phyloP scores from a whole-genome alignment of 2,797 vertebrate species.

The Macrochelys suwanniensis region DNA sequence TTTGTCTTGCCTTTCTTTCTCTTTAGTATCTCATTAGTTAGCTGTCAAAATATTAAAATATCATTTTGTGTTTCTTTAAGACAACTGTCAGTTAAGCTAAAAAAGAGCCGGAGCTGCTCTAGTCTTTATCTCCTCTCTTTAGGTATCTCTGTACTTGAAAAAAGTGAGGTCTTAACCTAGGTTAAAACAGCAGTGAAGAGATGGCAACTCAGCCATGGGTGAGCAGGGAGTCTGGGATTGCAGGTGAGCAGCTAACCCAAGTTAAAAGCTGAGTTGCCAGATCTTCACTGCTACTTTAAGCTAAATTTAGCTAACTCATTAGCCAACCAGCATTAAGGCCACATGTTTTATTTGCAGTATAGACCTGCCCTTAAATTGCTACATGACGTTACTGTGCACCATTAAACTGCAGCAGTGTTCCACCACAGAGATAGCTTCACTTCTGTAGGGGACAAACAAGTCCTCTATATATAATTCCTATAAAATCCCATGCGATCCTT shows the following conservation, averaged over 20 bases:
- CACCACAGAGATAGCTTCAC: fast-evolving
- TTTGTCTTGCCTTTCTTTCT: background rate
- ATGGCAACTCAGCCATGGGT: background rate
- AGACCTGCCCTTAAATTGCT: background rate
- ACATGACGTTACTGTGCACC: background rate
- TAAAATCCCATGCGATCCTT: background rate
- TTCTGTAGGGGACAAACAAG: background rate
- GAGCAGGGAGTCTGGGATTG: background rate
- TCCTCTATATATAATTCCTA: background rate
- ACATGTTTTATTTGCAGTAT: background rate
- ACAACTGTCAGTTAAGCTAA: background rate
- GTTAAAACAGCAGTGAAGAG: background rate
- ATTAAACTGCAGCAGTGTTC: background rate
- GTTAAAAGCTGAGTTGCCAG: background rate
- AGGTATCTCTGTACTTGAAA: background rate
- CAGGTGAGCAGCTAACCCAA: background rate
- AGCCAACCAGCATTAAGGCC: background rate
- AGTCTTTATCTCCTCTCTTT: background rate
- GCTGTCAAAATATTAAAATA: background rate
- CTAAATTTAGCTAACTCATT: background rate
- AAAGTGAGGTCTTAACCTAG: background rate
- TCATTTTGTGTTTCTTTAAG: background rate
- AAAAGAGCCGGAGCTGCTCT: background rate
- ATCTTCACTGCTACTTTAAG: background rate
- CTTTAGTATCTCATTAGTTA: background rate